Base-by-base conservation (phyloP, 30 jellyfish, hydroid and myxozoan species). In the Cassiopea xamachana region DNA sequence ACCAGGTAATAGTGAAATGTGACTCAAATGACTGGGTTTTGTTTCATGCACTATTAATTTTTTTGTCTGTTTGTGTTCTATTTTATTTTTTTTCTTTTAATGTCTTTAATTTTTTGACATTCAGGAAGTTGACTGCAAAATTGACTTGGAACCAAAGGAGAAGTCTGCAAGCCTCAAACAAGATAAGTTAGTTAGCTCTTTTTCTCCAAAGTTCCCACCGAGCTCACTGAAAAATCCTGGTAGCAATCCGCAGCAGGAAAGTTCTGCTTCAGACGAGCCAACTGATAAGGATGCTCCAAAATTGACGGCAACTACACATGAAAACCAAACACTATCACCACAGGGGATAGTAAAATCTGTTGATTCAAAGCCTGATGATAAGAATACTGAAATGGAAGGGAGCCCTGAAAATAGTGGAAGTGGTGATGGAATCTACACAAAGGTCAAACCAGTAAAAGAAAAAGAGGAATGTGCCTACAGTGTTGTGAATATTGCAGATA, bases 381-480 rank as follows among this genome's bases (percentile, higher is more conserved):
- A 14, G 74, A 64, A 14, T 2, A 17, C 15, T 2, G 15, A 64
- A 64, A 14, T 18, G 10, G 89, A 46, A 68, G 93, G 89, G 45
- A 77, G 89, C 60, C 43, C 4, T 59, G 93, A 86, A 48, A 86
- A 85, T n/a, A 81, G 96, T 45, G 87, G 97, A 5, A 81, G 96
- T 48, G 91, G 97, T 13, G 97, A 89, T 45, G 82, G 86, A 8
- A 18, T 82, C 15, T 89, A 89, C 75, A 75, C 97, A 1, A 81
- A 74, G n/a, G 97, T 89, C 0, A 81, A 89, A 48, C 85, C 90
- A 12, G 97, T 83, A n/a, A 74, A 82, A 61, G 51, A 45, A 39
- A 73, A 81, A 68, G 84, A 62, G 46, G 97, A 89, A 64, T 79
- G 87, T 75, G 97, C 97, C 4, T 89, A 89, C 47, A 79, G 90